Evolutionary conservation across 2,888 invertebrate genomes (phyloP).

Genomic region (Drosophila macrospina): DNA sequence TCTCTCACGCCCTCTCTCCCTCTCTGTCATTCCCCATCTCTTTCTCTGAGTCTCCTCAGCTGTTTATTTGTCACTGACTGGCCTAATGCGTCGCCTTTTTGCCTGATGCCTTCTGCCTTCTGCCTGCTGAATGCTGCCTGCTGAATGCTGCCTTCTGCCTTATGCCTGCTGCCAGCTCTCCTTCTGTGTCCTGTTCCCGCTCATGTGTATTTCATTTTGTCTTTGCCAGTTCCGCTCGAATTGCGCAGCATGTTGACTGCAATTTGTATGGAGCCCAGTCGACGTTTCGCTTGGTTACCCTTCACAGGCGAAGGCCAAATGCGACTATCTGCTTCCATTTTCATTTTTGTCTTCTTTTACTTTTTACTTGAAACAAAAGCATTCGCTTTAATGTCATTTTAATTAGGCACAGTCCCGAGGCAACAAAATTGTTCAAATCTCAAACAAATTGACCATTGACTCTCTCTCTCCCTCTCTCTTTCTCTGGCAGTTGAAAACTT

Average conservation of each 20-base stretch:
- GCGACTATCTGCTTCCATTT: slow-evolving; percentile 17
- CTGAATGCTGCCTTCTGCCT: slow-evolving; percentile 14
- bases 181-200: slow-evolving; percentile 57
- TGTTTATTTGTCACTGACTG: slow-evolving; percentile 78
- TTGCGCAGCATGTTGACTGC: slow-evolving; percentile 77
- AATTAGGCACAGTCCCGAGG: slow-evolving; percentile 65
- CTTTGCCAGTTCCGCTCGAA: slow-evolving; percentile 75
- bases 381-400: slow-evolving; percentile 71
- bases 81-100: slow-evolving; percentile 66
- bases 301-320: slow-evolving; percentile 64
- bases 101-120: slow-evolving; percentile 25
- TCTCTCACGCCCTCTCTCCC: not conserved
- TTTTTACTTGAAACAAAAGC: slow-evolving; percentile 41
- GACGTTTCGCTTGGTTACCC: slow-evolving; percentile 72
- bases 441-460: slow-evolving; percentile 78
- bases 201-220: slow-evolving; percentile 76
- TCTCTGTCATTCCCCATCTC: not conserved
- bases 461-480: slow-evolving; percentile 32
- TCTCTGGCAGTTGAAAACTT: slow-evolving; percentile 35
- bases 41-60: slow-evolving; percentile 24
- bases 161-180: slow-evolving; percentile 26
- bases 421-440: slow-evolving; percentile 66
- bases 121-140: too few species aligned
- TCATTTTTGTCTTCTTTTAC: not conserved
- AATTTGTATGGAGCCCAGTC: slow-evolving; percentile 73